Evolutionary conservation across 1,140 invertebrate species (phyloP).

Genomic region (Acyrthosiphon pisum): DNA sequence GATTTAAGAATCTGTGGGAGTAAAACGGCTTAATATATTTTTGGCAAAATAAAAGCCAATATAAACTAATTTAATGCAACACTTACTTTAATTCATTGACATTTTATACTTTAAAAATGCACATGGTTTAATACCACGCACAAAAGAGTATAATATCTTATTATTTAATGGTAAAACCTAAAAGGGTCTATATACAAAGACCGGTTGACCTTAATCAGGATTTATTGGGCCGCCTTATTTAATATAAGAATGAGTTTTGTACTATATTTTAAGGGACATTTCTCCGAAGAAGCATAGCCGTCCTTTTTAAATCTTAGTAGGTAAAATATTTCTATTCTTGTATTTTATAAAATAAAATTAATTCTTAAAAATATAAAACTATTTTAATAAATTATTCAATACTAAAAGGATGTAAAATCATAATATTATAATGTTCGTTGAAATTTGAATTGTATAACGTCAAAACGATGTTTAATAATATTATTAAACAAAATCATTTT

Average conservation of each 20-base stretch:
- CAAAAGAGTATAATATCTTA: not conserved
- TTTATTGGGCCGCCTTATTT: conserved; percentile 46
- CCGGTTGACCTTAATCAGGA: conserved; percentile 48
- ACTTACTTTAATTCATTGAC: not conserved
- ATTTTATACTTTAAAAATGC: not conserved
- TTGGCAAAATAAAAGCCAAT: not conserved
- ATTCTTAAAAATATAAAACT: not conserved
- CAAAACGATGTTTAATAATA: not conserved
- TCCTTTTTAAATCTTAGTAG: not conserved
- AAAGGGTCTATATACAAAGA: not conserved
- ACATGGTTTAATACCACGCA: not conserved
- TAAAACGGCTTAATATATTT: not conserved
- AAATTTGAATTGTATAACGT: not conserved
- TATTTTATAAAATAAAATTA: not conserved
- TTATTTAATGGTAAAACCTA: conserved; percentile 8
- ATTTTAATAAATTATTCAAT: not conserved
- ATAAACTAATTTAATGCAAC: not conserved
- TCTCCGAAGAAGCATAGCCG: not conserved
- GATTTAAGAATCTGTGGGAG: not conserved
- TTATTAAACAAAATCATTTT: not conserved
- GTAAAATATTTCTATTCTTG: not conserved
- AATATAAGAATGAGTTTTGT: not conserved
- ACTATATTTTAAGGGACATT: conserved; percentile 17
- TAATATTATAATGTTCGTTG: not conserved
- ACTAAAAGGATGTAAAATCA: not conserved